Evolutionary conservation across 2,113 vertebrate species (phyloP).

Genomic region (Aphyosemion australe): DNA sequence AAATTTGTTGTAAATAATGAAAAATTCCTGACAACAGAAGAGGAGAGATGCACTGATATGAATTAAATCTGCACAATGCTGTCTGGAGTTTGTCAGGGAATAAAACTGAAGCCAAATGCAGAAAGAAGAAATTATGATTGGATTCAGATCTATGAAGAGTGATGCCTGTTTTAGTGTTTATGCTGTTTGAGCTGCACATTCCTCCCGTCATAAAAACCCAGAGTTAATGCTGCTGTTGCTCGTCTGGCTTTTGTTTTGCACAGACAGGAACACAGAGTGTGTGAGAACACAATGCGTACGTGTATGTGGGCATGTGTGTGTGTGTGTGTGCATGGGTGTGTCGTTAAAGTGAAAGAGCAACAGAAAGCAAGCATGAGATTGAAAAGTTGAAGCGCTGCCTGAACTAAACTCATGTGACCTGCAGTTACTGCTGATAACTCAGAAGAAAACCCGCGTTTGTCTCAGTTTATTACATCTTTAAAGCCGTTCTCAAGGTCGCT

Average conservation of each 20-base stretch:
- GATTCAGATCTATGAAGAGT: no score
- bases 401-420: no score
- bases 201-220: conserved; percentile 9
- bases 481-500: no score
- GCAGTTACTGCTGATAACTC: no score
- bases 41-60: neutral
- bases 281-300: neutral
- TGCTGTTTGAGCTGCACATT: conserved; percentile 30
- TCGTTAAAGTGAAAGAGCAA: neutral
- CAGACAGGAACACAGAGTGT: conserved; percentile 5
- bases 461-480: no score
- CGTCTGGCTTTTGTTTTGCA: conserved; percentile 19
- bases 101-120: no score
- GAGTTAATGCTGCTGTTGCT: conserved; percentile 13
- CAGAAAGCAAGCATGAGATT: neutral
- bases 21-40: neutral
- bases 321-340: neutral
- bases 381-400: neutral
- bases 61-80: no score
- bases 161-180: no score
- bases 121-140: no score
- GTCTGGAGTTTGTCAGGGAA: no score
- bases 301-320: neutral
- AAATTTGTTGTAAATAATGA: neutral
- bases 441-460: no score